A percentile compares a stretch with the other conserved stretches of the same genome.
Evolutionary conservation across 1,140 invertebrate genomes (phyloP).

Genomic region (Olivierus martensii): DNA sequence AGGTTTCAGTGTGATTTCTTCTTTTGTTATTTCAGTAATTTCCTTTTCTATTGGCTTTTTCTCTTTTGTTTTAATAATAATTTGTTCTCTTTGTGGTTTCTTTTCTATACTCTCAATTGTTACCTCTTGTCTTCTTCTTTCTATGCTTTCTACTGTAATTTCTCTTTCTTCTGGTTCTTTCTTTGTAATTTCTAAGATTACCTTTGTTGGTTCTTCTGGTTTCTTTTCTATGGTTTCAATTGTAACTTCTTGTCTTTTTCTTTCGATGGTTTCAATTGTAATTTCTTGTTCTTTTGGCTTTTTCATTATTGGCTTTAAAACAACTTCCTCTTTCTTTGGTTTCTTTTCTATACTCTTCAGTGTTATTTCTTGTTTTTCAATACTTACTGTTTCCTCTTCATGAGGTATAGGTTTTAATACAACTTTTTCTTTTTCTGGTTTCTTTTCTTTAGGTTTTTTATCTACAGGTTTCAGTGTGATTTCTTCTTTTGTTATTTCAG

Average conservation of each 20-base stretch:
- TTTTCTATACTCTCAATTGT: neutral
- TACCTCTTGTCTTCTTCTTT: neutral
- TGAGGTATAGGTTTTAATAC: slow-evolving; percentile 1
- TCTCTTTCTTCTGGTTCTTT: slow-evolving; percentile 10
- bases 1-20: slow-evolving; percentile 9
- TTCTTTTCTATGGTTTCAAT: slow-evolving; percentile 9
- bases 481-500: neutral
- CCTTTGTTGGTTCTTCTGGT: neutral
- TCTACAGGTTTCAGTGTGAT: neutral
- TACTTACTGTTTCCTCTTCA: slow-evolving; percentile 2
- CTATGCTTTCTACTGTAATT: slow-evolving; percentile 4
- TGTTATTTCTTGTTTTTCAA: neutral
- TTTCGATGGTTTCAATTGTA: neutral
- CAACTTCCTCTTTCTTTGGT: slow-evolving; percentile 5
- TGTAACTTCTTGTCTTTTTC: neutral
- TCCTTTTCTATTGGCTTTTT: slow-evolving; percentile 7
- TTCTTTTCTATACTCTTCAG: neutral
- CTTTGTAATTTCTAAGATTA: neutral
- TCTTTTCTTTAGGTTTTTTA: slow-evolving; percentile 2
- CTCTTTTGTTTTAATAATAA: neutral
- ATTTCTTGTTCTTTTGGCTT: slow-evolving; percentile 1
- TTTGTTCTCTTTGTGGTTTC: slow-evolving; percentile 6
- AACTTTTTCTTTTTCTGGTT: neutral
- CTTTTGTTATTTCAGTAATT: slow-evolving; percentile 12
- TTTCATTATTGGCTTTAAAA: slow-evolving; percentile 1